Conservation (phyloP, 2,797 vertebrate genomes). For the Emydoidea blandingii region DNA sequence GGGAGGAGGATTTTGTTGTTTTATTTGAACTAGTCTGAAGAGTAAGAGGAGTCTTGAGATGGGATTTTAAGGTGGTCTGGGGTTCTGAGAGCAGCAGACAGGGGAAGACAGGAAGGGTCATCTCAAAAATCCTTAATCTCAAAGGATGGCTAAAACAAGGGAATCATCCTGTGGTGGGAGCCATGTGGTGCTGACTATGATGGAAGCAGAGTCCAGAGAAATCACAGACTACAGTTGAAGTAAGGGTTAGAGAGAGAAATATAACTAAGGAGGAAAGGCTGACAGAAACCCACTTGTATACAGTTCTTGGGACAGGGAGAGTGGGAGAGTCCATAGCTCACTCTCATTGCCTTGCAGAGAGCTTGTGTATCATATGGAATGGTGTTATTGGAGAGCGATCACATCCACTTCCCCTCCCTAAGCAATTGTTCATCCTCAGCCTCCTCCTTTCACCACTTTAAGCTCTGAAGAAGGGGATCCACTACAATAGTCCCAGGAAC, state of each 20-base stretch:
- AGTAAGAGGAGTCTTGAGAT: background rate
- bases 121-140: background rate
- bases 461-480: background rate
- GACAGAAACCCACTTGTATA: background rate
- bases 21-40: background rate
- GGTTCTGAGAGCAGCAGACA: background rate
- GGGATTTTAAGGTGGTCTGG: background rate
- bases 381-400: background rate
- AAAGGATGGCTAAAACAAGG: background rate
- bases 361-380: background rate
- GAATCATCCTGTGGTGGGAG: fast-evolving
- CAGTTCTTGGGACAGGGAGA: background rate
- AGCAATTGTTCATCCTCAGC: background rate
- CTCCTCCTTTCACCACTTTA: background rate
- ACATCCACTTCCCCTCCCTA: background rate
- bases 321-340: background rate
- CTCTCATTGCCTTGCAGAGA: background rate
- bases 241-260: background rate
- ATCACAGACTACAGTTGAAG: background rate
- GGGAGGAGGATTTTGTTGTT: background rate
- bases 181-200: fast-evolving
- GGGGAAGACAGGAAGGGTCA: background rate
- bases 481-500: background rate
- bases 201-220: background rate
- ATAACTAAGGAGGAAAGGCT: no score